A percentile compares a stretch with the other conserved stretches of the same genome.
These are phyloP conservation scores for Pasiphila rectangulata DNA, from an alignment of 2,888 invertebrate genomes.

Conservation along the genomic window DNA sequence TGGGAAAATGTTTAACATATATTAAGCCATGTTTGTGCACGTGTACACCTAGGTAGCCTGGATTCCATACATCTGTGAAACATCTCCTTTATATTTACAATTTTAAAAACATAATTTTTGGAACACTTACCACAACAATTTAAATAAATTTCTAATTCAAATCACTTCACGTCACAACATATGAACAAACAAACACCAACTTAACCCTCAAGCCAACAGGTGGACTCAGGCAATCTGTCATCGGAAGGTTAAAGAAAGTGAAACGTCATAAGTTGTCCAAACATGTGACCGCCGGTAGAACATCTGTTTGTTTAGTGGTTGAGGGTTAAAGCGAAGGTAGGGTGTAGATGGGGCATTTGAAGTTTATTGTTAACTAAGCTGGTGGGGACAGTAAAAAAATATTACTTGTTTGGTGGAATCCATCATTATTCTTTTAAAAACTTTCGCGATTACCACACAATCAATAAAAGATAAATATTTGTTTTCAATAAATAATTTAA, in stretches of 20 bases:
- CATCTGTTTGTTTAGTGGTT: constrained; percentile 36
- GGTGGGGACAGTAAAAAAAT: neutral
- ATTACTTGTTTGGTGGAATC: no score
- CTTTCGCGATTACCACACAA: no score
- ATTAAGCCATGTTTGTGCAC: no score
- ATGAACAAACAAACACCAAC: neutral
- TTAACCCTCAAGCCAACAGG: constrained; percentile 25
- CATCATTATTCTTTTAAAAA: no score
- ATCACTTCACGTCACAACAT: constrained; percentile 6
- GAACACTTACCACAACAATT: neutral
- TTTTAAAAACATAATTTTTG: neutral
- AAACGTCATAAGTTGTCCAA: constrained; percentile 34
- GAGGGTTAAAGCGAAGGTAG: constrained; percentile 30
- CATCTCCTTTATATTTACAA: neutral
- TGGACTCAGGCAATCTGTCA: constrained; percentile 29
- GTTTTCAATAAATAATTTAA: no score
- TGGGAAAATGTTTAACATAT: no score
- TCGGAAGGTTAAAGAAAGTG: constrained; percentile 29
- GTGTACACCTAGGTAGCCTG: no score
- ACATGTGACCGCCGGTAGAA: constrained; percentile 38
- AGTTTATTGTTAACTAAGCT: neutral
- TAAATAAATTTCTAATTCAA: constrained; percentile 2
- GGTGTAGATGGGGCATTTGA: constrained; percentile 8
- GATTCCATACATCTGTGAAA: no score
- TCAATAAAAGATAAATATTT: no score